Evolutionary conservation across 2,888 invertebrate species (phyloP), one percentile per base, ranked within the genome.

Genomic region (Deilephila porcellus): DNA sequence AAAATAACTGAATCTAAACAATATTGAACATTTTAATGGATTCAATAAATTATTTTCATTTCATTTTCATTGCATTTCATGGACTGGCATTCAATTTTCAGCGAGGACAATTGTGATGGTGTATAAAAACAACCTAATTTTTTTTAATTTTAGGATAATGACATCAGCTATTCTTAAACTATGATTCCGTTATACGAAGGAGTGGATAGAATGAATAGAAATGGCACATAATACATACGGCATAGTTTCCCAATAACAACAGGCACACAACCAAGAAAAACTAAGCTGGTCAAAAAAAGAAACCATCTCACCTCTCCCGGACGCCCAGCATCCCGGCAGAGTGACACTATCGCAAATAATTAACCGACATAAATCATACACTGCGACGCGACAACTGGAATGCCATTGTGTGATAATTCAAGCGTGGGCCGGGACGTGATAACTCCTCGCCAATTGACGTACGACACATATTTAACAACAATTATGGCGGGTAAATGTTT

Each of bases 361-460:
- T 34, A 29, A n/a, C 25, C 56, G 56, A 59, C 59, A 59, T 59
- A 32, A 71, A 71, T 64, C 25, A 72, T 34, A n/a, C 62, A 72
- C 70, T 71, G 74, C 75, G 76, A 70, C 74, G 74, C 62, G 73
- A 52, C 34, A 19, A 59, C 45, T 32, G 85, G 85, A 85, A 88
- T 88, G 86, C 77, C 82, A 88, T 87, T 88, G 89, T 87, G 81
- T 86, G 86, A 87, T 87, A 86, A 87, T 86, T 71, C 76, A 74
- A 60, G 81, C 75, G 85, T 85, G 82, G 85, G 85, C 76, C 81
- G 73, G 76, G 74, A 75, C 62, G 62, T 67, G 81, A 85, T 83
- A 83, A 80, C 80, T 76, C 76, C 77, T 74, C 74, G 73, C 76
- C 78, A 76, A 74, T 73, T 72, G 74, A 62, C 72, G 37, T 59